Evolutionary conservation across 35 echinoderm and acorn worm species (phyloP).

Genomic region (Strongylocentrotus purpuratus): DNA sequence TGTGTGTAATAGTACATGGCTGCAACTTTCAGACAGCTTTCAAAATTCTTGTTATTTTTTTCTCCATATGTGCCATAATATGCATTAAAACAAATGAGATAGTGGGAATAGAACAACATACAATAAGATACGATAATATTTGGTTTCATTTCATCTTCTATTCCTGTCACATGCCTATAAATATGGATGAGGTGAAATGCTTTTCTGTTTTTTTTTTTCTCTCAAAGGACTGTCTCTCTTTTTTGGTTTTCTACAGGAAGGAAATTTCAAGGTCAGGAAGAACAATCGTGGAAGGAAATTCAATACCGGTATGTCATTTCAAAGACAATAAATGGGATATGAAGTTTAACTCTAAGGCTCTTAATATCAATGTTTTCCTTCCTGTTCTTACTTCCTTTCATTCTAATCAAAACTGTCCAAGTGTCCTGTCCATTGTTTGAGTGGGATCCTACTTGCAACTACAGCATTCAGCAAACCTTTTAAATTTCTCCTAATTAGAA

Average conservation of each 20-base stretch:
- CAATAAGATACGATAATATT: not conserved
- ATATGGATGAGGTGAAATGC: not conserved
- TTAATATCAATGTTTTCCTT: not conserved
- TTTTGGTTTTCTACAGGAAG: not conserved
- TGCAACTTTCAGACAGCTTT: not conserved
- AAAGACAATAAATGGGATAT: not conserved
- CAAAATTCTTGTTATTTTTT: no score
- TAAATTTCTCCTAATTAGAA: not conserved
- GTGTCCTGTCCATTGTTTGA: not conserved
- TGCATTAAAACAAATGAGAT: not conserved
- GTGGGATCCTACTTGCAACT: not conserved
- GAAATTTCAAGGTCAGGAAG: not conserved
- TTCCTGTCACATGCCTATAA: not conserved
- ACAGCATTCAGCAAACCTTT: not conserved
- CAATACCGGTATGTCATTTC: not conserved
- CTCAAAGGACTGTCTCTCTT: not conserved
- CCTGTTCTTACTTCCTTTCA: not conserved
- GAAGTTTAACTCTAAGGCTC: not conserved
- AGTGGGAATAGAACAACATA: not conserved
- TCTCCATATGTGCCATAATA: not conserved
- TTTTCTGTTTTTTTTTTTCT: not conserved
- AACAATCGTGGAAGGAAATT: not conserved
- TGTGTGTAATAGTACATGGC: not conserved
- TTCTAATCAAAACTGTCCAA: not conserved
- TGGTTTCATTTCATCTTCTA: not conserved